Conservation (phyloP, 2,113 vertebrate species). For the Apaloderma vittatum region DNA sequence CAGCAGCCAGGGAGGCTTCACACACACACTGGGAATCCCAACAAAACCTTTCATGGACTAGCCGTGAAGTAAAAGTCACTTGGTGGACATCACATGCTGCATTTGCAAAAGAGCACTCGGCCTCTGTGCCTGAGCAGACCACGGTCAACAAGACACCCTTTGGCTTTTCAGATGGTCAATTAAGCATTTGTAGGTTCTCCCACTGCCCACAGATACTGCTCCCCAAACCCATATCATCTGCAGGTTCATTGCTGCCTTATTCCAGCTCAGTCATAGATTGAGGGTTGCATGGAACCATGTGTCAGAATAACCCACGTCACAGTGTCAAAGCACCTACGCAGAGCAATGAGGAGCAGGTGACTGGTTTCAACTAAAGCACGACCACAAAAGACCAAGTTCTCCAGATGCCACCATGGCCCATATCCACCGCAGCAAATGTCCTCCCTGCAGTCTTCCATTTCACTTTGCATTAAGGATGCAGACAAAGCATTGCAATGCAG, state of each 20-base stretch:
- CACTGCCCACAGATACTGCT: background rate
- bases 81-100: background rate
- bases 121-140: background rate
- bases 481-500: rapidly evolving
- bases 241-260: background rate
- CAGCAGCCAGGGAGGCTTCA: background rate
- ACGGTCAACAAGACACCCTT: background rate
- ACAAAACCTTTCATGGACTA: background rate
- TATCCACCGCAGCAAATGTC: background rate
- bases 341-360: background rate
- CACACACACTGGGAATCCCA: background rate
- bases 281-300: background rate
- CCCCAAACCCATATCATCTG: background rate
- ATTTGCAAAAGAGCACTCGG: background rate
- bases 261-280: background rate
- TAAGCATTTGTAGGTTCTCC: background rate
- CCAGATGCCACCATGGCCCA: background rate
- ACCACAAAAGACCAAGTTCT: background rate
- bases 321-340: background rate
- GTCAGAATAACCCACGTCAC: background rate
- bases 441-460: background rate
- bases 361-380: background rate
- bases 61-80: background rate
- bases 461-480: background rate
- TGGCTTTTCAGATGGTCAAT: background rate